Base-by-base conservation (phyloP, 35 echinoderm and acorn worm genomes). In the Heliocidaris erythrogramma region DNA sequence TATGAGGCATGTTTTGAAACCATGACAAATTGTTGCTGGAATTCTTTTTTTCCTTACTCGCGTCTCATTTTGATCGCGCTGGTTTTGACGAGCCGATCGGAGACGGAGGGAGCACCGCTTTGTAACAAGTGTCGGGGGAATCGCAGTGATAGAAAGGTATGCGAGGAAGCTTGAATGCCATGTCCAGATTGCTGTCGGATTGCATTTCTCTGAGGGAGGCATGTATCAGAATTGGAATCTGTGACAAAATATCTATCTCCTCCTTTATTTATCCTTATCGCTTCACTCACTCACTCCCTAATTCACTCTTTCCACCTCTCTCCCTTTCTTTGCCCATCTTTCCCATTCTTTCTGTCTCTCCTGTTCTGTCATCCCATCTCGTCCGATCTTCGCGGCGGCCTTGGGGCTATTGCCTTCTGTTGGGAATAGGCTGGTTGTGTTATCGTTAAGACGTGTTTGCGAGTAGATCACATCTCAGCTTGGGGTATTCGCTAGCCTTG, bases 61-160 rank as follows among this genome's bases (percentile, higher is more conserved):
- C 14, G 91, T 92, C 31, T 92, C 47, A 89, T 48, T 89, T 89
- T 89, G 31, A 89, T 89, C 87, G 31, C 9, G 9, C 87, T 30
- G 18, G 87, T 89, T 48, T 78, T 78, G 65, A 48, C 87, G 87
- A 92, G 49, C 91, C 47, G 50, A 52, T 49, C 16, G 32, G 89
- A 49, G 52, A n/a, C 18, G 65, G 65, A 92, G 91, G 48, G 91
- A 92, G 47, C 47, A 78, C 65, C 65, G 47, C 48, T 30, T 59
- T 59, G 91, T 92, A 92, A 92, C 91, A 92, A 92, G 91, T 92
- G 91, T 92, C 91, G 91, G 91, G 91, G 91, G 91, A 92, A 92
- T 92, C 91, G 91, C 50, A 49, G 91, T 59, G 91, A 52, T 92
- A 92, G 47, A 52, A 92, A 59, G 91, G 49, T 48, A 59, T 59